Evolutionary conservation across 2,888 invertebrate genomes (phyloP), one percentile per base, ranked within the genome.

Genomic region (Erebia palarica): DNA sequence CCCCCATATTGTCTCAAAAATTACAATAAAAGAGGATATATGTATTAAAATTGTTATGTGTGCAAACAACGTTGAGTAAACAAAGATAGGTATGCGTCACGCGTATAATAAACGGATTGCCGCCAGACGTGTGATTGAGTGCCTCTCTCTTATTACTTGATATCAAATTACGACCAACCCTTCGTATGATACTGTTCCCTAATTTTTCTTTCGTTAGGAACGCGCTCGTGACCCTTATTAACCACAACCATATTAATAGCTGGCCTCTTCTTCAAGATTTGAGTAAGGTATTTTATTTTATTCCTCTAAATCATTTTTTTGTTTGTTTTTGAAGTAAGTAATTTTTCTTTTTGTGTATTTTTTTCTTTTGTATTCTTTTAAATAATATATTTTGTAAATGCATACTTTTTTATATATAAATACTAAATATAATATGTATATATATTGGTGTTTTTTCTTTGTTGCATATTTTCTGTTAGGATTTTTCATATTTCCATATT

Each of bases 151-250:
- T 16, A 47, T 61, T 61, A 61, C 47, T 1, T 5, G 18, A 16
- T 61, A 61, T 61, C 42, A 61, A 21, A 47, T 61, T 61, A 61
- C 61, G 44, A 13, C 18, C 61, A n/a, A 47, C 61, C 61, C 61
- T 61, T 61, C 47, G 18, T 2, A 18, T 61, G 16, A 16, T 47
- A 16, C 59, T 53, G 14, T 14, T 58, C 44, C 61, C n/a, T 44
- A 47, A 61, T 61, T 47, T 47, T 61, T 47, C 44, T 47, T 61
- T 47, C 16, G 44, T 61, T 13, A 61, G 47, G 18, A 47, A 61
- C 47, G 16, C n/a, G 16, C 58, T 55, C 18, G 55, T 3, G 10
- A 10, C 55, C 55, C 18, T 55, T 55, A 55, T 55, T 55, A 18
- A 55, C 55, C 55, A 55, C 55, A 55, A 16, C 53, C 53, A 9